Base-by-base conservation (phyloP, 2,888 invertebrate genomes). In the Apotomis capreana region DNA sequence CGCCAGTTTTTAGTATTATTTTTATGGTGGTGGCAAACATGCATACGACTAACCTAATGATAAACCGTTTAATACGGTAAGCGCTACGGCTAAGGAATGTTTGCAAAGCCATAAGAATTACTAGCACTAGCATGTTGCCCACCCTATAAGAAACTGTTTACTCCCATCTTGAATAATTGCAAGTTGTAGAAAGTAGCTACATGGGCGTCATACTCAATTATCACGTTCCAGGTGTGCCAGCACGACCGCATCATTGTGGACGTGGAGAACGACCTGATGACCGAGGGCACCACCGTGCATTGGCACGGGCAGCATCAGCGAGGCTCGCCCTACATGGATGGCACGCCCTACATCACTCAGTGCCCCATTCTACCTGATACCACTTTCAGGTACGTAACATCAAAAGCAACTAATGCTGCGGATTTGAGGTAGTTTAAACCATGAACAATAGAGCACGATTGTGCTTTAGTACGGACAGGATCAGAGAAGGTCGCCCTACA, bases 401-500 rank as follows among this genome's bases (percentile, higher is more conserved):
- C 8, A 8, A 10, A 49, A 49, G 8, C 49, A 10, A 3, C 8
- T 6, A 10, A 49, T 49, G 49, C 49, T 9, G 10, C 1, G 49
- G 40, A 8, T 49, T 49, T 49, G 49, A 1, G 9, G 5, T 10
- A 26, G 26, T 26, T 26, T 26, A 26, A 2, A 26, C 2, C 26
- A 26, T 26, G 2, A 26, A 96, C 96, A 0, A 97, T 26, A 97
- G 83, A 96, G 96, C 36, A 97, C 97, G 0, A 96, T 96, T 0
- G 95, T 98, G 37, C 98, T 98, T 83, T 98, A 98, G 98, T 98
- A 98, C 83, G 98, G 98, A 0, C 95, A 97, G 81, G 97, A 97
- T 83, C 97, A 97, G 87, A 89, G 91, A 65, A 94, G 94, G 0
- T 95, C 95, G 0, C 97, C 97, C 0, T 97, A 96, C 83, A 97